These are phyloP conservation scores for Gadopsis marmoratus DNA, from an alignment of 2,797 vertebrate species.

Conservation along the genomic window DNA sequence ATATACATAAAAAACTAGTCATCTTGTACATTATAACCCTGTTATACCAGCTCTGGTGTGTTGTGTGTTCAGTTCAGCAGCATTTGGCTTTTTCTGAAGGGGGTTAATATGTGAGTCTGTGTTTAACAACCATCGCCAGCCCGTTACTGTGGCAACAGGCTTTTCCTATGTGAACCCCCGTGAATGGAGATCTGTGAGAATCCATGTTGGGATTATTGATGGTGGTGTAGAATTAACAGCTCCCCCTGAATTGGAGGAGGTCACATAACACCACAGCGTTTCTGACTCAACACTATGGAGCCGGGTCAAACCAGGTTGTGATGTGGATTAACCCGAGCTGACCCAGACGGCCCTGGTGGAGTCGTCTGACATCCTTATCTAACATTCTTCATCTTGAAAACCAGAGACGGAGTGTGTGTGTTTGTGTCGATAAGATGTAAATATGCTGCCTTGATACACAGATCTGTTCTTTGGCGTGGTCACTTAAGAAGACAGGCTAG, in stretches of 20 bases:
- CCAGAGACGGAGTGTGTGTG: conserved; percentile 38
- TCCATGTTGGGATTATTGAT: conserved; percentile 31
- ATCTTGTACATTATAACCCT: conserved; percentile 79
- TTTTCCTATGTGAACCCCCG: conserved; percentile 25
- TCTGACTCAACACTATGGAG: conserved; percentile 13
- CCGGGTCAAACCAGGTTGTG: not conserved
- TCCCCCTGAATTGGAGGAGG: conserved; percentile 23
- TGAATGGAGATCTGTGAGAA: conserved; percentile 41
- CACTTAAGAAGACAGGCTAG: conserved; percentile 58
- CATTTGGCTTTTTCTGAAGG: conserved; percentile 69
- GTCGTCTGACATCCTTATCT: conserved; percentile 46
- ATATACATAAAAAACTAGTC: conserved; percentile 71
- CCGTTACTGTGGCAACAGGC: conserved; percentile 25
- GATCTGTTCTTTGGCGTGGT: conserved; percentile 77
- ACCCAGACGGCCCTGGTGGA: conserved; percentile 32
- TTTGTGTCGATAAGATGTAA: conserved; percentile 47
- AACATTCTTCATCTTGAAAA: conserved; percentile 39
- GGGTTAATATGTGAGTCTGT: conserved; percentile 42
- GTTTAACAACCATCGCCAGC: conserved; percentile 34
- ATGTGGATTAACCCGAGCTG: conserved; percentile 15
- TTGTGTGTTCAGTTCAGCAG: conserved; percentile 72
- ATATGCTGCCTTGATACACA: conserved; percentile 60
- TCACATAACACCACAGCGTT: conserved; percentile 20
- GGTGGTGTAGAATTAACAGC: conserved; percentile 12
- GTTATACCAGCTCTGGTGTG: conserved; percentile 77